A percentile compares a stretch with the other conserved stretches of the same genome.
Evolutionary conservation across 2,113 vertebrate genomes (phyloP).

Genomic region (Poeciliopsis turrubarensis): DNA sequence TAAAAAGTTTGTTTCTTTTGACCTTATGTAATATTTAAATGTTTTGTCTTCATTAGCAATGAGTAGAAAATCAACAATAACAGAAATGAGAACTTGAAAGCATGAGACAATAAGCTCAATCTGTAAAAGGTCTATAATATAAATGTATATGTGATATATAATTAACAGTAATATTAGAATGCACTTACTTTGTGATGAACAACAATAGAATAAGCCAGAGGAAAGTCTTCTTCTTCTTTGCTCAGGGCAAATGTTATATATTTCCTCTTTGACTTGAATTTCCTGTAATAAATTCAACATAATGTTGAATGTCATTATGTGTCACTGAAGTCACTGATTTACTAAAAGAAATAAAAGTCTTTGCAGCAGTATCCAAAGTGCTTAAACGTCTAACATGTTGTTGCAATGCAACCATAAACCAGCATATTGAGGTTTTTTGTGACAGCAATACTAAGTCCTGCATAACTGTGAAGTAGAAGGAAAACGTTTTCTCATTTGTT

Average conservation of each 20-base stretch:
- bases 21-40: no score
- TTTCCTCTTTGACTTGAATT: constrained; percentile 82
- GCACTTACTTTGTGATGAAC: constrained; percentile 85
- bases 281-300: constrained; percentile 20
- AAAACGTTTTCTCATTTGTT: not conserved
- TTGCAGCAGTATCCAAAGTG: not conserved
- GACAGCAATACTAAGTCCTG: not conserved
- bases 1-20: no score
- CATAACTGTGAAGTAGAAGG: not conserved
- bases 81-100: no score
- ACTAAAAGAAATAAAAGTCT: not conserved
- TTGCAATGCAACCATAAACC: not conserved
- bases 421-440: not conserved
- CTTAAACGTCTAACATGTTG: not conserved
- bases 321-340: not conserved
- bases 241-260: constrained; percentile 86
- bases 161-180: not conserved
- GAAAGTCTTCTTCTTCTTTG: constrained; percentile 86
- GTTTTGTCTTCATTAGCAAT: no score
- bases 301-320: not conserved
- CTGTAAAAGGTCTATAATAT: no score
- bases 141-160: no score
- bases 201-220: constrained; percentile 90
- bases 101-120: no score
- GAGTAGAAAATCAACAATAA: no score